Conservation (phyloP, 1,140 invertebrate species). For the Centruroides sculpturatus region DNA sequence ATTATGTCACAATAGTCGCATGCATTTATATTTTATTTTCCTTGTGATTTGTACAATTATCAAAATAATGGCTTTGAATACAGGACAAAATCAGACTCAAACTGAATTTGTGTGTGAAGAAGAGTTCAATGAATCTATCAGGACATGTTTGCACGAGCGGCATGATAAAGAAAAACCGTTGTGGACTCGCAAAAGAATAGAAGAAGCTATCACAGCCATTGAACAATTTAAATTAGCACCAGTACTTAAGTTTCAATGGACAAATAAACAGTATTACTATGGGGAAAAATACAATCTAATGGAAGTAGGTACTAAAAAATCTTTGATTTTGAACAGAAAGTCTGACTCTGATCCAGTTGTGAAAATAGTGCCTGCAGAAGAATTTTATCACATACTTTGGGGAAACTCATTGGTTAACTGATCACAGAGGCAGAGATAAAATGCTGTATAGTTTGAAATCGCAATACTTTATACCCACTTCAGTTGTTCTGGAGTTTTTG, state of each 20-base stretch:
- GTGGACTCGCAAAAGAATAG: background rate
- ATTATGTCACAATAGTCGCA: too few species aligned
- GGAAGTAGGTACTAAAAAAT: constrained; percentile 1
- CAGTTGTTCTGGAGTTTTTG: constrained; percentile 11
- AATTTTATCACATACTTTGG: background rate
- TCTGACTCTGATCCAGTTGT: constrained; percentile 8
- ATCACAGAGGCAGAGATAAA: constrained; percentile 13
- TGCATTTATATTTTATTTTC: too few species aligned
- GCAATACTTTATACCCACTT: constrained; percentile 10
- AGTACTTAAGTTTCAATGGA: constrained; percentile 2
- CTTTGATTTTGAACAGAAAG: constrained; percentile 4
- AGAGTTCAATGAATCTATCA: constrained; percentile 9
- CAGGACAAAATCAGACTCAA: constrained; percentile 2
- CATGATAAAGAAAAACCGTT: constrained; percentile 1
- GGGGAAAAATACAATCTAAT: constrained; percentile 3
- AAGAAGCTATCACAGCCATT: constrained; percentile 4
- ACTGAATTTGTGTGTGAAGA: constrained; percentile 8
- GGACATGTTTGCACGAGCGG: constrained; percentile 4
- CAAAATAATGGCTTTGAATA: constrained; percentile 2
- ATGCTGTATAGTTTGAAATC: constrained; percentile 12
- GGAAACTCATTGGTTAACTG: constrained; percentile 4
- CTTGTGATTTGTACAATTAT: too few species aligned
- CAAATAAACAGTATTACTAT: constrained; percentile 6
- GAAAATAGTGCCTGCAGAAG: constrained; percentile 2
- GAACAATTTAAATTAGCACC: too few species aligned